Evolutionary conservation across 2,888 invertebrate genomes (phyloP), one percentile per base, ranked within the genome.

Genomic region (Amphipoea oculea): DNA sequence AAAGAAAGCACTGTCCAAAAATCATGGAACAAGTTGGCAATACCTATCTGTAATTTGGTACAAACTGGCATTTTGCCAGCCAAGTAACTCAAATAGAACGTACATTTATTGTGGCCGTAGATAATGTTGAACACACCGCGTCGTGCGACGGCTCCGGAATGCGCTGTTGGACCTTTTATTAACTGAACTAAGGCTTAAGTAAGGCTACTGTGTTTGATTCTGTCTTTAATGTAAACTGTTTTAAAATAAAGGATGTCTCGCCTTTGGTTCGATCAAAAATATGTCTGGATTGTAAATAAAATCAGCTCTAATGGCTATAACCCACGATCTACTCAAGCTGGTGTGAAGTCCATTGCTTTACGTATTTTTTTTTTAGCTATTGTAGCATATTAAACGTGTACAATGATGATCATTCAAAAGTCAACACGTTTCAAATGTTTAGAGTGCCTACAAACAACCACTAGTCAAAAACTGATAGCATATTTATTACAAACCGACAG

Each of bases 31-130:
- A 79, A 81, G 81, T 82, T 87, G 83, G 83, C 83, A 88, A 81
- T 81, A 88, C 86, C 76, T 69, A 78, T 81, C 54, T 69, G 86
- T 88, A 86, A 88, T 86, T 87, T 86, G 78, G 84, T 79, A 76
- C 82, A 79, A 84, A 85, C 88, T 92, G 92, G 91, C 90, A 82
- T 71, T 62, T 71, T 77, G 90, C 92, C 91, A 92, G 87, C 87
- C 79, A 84, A 90, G 88, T 90, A 84, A 89, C 83, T 88, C 89
- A 88, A 89, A 91, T 87, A 90, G 88, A 88, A 81, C 83, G 88
- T 82, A 88, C 90, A 89, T 91, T 92, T 90, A 90, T 90, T 88
- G 89, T 86, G 82, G 70, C 71, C 73, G 83, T 85, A 83, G 86
- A 87, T 85, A 88, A 87, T 87, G 79, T 86, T 77, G 79, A 84